These are phyloP conservation scores for Drosophila aldrichi DNA, from an alignment of 2,888 invertebrate genomes.

Conservation along the genomic window DNA sequence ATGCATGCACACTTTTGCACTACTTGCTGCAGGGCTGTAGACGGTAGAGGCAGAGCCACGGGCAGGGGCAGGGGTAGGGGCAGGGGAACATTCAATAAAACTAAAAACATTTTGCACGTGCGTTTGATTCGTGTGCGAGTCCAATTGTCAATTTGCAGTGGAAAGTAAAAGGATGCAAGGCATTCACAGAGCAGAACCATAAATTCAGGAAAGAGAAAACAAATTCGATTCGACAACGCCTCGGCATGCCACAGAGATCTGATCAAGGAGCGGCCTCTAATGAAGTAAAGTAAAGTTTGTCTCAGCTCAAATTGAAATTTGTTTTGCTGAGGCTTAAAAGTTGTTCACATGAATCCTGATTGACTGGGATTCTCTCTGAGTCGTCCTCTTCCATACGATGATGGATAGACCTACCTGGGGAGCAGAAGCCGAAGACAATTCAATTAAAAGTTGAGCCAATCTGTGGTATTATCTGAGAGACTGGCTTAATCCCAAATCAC, in stretches of 20 bases:
- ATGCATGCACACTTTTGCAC: conserved; percentile 44
- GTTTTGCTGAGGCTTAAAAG: not conserved
- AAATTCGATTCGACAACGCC: not conserved
- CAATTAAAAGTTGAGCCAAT: not conserved
- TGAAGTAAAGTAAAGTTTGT: not conserved
- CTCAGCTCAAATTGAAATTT: not conserved
- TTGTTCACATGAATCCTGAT: not conserved
- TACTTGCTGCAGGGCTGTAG: not conserved
- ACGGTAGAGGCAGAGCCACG: not conserved
- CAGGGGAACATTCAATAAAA: conserved; percentile 27
- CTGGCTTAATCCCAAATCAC: not conserved
- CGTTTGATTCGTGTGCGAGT: conserved; percentile 41
- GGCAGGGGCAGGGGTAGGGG: not conserved
- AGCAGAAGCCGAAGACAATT: not conserved
- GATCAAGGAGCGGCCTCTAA: not conserved
- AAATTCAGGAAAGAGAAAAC: not conserved
- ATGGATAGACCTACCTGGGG: too few relatives aligned
- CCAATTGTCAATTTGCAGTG: conserved; percentile 31
- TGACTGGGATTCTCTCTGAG: not conserved
- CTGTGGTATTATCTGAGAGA: not conserved
- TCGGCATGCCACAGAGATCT: not conserved
- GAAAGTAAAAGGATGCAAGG: conserved; percentile 29
- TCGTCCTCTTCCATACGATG: too few relatives aligned
- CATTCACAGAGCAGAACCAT: not conserved
- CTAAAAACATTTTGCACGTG: conserved; percentile 70